phyloP scores from a whole-genome alignment of 2,888 invertebrate genomes.

The Rhagium mordax region DNA sequence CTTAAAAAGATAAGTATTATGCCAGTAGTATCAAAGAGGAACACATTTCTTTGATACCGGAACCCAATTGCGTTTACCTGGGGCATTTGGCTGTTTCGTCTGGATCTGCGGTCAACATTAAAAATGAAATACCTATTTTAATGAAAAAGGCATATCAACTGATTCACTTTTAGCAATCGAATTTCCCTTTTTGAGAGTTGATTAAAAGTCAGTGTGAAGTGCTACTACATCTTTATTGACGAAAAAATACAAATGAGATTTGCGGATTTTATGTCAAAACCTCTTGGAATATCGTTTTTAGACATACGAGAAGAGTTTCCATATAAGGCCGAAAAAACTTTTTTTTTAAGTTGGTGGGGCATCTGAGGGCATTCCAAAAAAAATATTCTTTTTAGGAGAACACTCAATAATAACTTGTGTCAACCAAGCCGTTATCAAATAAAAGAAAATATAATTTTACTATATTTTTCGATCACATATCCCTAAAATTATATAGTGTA shows the following conservation, averaged over 20 bases:
- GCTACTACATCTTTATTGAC: too few species aligned
- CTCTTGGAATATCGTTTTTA: not conserved
- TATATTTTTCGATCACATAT: not conserved
- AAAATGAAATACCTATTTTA: not conserved
- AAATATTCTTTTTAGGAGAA: not conserved
- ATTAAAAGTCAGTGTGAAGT: too few species aligned
- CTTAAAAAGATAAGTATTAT: not conserved
- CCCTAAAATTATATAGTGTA: constrained; percentile 6
- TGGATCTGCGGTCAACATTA: not conserved
- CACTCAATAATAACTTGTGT: not conserved
- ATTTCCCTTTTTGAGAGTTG: too few species aligned
- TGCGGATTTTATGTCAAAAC: too few species aligned
- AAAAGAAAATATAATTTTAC: not conserved
- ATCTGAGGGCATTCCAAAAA: not conserved
- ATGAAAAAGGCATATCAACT: not conserved
- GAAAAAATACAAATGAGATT: too few species aligned
- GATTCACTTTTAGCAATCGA: not conserved
- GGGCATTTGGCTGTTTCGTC: not conserved
- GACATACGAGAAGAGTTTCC: not conserved
- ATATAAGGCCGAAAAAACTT: not conserved
- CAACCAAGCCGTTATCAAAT: not conserved
- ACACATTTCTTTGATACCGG: not conserved
- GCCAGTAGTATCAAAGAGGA: not conserved
- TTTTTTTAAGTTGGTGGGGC: not conserved
- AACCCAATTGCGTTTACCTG: not conserved